Percentiles rank a stretch among this genome's conserved stretches.
Evolutionary conservation across 2,888 invertebrate genomes (phyloP).

Genomic region (Nomada hirtipes): DNA sequence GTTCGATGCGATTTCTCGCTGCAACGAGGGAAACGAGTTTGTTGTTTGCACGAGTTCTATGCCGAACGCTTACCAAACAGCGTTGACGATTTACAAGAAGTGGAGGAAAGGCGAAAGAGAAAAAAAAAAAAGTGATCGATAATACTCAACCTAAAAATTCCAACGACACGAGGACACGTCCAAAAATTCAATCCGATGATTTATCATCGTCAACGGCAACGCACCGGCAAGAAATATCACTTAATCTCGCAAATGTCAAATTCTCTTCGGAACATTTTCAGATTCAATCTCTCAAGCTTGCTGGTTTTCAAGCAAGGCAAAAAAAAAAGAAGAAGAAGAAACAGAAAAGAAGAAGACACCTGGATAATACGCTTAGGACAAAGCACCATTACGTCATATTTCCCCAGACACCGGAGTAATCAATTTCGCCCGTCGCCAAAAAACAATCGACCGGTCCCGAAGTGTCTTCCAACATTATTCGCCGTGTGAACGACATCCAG

Average conservation of each 20-base stretch:
- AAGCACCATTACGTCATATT: constrained; percentile 64
- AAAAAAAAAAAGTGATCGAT: constrained; percentile 30
- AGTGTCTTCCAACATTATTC: constrained; percentile 42
- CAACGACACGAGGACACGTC: not conserved
- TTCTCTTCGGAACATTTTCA: constrained; percentile 55
- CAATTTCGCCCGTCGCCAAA: constrained; percentile 55
- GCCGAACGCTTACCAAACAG: constrained; percentile 29
- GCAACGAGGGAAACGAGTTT: constrained; percentile 32
- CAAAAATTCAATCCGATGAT: constrained; percentile 44
- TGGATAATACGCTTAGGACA: constrained; percentile 58
- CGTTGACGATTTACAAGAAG: constrained; percentile 15
- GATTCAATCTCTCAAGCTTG: constrained; percentile 53
- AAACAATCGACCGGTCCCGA: constrained; percentile 50
- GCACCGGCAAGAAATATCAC: constrained; percentile 41
- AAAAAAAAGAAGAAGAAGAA: not conserved
- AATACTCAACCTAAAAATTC: constrained; percentile 28
- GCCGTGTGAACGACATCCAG: constrained; percentile 11
- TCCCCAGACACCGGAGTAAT: constrained; percentile 59
- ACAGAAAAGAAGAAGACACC: constrained; percentile 3
- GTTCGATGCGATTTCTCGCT: constrained; percentile 27
- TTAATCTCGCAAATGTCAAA: constrained; percentile 61
- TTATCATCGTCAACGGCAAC: constrained; percentile 40
- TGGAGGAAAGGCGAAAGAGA: not conserved
- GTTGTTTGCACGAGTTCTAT: constrained; percentile 25
- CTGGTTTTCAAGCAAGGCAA: constrained; percentile 2